Conservation (phyloP, 2,797 vertebrate species). For the Myiotriccus ornatus region DNA sequence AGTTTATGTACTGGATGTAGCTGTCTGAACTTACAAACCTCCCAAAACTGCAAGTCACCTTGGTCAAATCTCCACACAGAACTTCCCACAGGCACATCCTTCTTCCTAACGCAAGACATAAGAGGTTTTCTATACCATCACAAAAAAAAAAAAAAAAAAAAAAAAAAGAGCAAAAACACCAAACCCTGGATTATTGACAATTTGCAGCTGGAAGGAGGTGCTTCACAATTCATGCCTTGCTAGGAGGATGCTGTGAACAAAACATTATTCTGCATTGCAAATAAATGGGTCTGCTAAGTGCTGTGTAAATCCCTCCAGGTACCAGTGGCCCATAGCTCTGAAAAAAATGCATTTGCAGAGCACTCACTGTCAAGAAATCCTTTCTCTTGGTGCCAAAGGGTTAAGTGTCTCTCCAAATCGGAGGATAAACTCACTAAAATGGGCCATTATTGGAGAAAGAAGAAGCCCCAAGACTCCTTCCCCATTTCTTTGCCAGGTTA, state of each 20-base stretch:
- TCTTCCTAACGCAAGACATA: constrained; percentile 9
- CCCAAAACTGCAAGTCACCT: background rate
- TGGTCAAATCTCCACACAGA: background rate
- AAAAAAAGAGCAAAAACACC: background rate
- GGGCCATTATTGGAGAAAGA: constrained; percentile 49
- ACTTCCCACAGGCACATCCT: background rate
- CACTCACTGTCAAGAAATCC: constrained; percentile 67
- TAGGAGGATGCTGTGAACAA: constrained; percentile 66
- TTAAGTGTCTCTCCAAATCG: constrained; percentile 68
- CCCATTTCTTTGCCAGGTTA: constrained; percentile 23
- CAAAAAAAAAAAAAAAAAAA: constrained; percentile 27
- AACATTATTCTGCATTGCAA: constrained; percentile 71
- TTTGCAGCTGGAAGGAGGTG: constrained; percentile 50
- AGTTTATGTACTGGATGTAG: background rate
- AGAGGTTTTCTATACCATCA: background rate
- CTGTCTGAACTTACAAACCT: background rate
- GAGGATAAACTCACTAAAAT: constrained; percentile 71
- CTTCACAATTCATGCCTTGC: constrained; percentile 56
- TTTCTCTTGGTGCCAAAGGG: constrained; percentile 64
- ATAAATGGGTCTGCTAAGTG: constrained; percentile 71
- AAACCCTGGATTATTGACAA: constrained; percentile 18
- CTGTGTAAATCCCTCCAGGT: constrained; percentile 59
- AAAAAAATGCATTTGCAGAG: constrained; percentile 70
- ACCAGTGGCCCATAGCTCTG: constrained; percentile 27
- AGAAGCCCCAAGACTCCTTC: constrained; percentile 50